These are phyloP conservation scores for Pachyseris speciosa DNA, from an alignment of 64 coral and sea anemone species.

Conservation along the genomic window DNA sequence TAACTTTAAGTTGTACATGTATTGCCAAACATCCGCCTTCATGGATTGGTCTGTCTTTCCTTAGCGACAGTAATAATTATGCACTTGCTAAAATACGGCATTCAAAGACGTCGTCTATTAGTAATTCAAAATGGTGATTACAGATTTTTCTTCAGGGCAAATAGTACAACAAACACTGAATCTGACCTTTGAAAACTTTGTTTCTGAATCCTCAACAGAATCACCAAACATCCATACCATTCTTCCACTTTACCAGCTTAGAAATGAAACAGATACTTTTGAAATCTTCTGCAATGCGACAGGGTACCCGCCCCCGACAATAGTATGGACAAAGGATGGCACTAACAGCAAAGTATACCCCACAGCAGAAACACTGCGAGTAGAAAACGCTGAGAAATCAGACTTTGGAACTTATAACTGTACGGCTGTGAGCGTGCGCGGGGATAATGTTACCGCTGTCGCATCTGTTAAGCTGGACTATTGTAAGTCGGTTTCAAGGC, in stretches of 20 bases:
- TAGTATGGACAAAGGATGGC: slow-evolving; percentile 58
- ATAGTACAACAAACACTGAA: no score
- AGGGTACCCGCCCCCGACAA: slow-evolving; percentile 56
- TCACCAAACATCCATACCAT: slow-evolving; percentile 47
- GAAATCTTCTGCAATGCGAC: slow-evolving; percentile 76
- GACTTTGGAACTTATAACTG: slow-evolving; percentile 66
- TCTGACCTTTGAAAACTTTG: background rate
- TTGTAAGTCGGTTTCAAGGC: background rate
- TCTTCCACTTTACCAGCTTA: slow-evolving; percentile 26
- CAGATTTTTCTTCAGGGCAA: no score
- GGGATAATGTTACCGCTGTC: background rate
- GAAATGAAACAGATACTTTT: slow-evolving; percentile 70
- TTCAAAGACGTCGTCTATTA: no score
- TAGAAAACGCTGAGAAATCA: slow-evolving; percentile 21
- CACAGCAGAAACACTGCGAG: background rate
- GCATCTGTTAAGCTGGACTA: background rate
- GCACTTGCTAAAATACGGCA: no score
- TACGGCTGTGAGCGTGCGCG: slow-evolving; percentile 56
- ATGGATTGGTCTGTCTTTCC: no score
- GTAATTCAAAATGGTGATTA: no score
- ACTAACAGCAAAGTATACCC: background rate
- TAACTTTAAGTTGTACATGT: no score
- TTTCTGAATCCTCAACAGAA: slow-evolving; percentile 30
- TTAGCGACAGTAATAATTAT: no score
- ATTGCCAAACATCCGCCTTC: no score